Evolutionary conservation across 2,888 invertebrate genomes (phyloP).

Genomic region (Girardia tigrina): DNA sequence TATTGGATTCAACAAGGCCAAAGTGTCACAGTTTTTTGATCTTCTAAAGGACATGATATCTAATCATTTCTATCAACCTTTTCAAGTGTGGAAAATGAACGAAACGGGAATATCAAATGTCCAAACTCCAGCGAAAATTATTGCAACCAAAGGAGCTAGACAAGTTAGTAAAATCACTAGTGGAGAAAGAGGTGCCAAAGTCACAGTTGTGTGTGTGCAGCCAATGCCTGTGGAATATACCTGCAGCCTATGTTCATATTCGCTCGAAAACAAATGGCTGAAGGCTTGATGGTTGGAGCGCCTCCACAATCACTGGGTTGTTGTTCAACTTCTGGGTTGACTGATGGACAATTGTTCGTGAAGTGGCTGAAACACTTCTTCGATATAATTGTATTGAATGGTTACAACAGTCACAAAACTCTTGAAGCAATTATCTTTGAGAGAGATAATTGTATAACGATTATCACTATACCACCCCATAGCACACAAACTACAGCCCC

Average conservation of each 20-base stretch:
- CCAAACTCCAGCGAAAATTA: conserved; percentile 6
- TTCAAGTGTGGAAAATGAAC: conserved; percentile 30
- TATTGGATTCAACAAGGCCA: no score
- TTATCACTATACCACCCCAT: no score
- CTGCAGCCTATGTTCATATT: conserved; percentile 38
- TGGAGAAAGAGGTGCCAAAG: conserved; percentile 37
- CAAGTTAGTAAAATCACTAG: conserved; percentile 33
- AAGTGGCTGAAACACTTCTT: conserved; percentile 37
- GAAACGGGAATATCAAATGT: conserved; percentile 33
- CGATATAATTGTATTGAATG: no score
- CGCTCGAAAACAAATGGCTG: conserved; percentile 32
- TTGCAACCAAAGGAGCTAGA: conserved; percentile 30
- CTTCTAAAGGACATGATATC: no score
- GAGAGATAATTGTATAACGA: no score
- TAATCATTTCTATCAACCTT: conserved; percentile 27
- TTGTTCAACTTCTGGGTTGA: conserved; percentile 37
- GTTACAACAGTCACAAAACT: no score
- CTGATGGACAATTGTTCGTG: conserved; percentile 37
- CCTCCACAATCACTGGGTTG: conserved; percentile 36
- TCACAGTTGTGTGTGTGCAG: conserved; percentile 34
- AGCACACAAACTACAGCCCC: no score
- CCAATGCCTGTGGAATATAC: conserved; percentile 35
- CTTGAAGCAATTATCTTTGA: no score
- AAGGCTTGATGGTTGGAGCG: conserved; percentile 34
- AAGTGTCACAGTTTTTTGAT: no score